A percentile compares a stretch with the other conserved stretches of the same genome.
phyloP scores from a whole-genome alignment of 2,888 invertebrate genomes.

The Lasius platythorax region DNA sequence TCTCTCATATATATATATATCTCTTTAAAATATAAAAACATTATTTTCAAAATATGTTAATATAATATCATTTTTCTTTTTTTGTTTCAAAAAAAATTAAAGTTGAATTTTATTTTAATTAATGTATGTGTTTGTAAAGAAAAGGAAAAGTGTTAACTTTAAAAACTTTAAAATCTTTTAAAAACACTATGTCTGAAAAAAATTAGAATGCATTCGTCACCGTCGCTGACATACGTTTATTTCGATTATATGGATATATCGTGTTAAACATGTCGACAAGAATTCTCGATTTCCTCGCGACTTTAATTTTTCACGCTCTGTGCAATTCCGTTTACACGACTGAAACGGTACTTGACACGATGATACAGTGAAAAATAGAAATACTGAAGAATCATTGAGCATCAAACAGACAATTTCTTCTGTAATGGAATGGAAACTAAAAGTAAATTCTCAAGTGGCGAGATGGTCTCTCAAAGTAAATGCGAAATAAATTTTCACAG shows the following conservation, averaged over 20 bases:
- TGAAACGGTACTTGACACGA: constrained; percentile 17
- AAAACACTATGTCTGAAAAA: too few relatives aligned
- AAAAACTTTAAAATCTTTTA: too few relatives aligned
- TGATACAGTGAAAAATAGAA: constrained; percentile 15
- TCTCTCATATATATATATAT: too few relatives aligned
- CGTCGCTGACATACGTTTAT: constrained; percentile 6
- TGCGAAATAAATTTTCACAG: background rate
- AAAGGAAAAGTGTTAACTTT: too few relatives aligned
- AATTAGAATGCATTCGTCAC: background rate
- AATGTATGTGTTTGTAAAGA: too few relatives aligned
- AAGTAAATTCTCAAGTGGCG: background rate
- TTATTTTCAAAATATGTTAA: too few relatives aligned
- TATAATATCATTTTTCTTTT: too few relatives aligned
- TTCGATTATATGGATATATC: background rate
- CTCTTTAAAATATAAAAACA: too few relatives aligned
- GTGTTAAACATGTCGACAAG: constrained; percentile 14
- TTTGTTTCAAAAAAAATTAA: too few relatives aligned
- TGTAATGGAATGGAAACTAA: background rate
- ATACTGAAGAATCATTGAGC: background rate
- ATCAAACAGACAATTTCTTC: constrained; percentile 15
- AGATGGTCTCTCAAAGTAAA: background rate
- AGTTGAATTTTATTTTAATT: too few relatives aligned
- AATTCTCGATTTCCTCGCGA: background rate
- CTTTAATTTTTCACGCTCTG: constrained; percentile 16
- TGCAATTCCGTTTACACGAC: constrained; percentile 13